Evolutionary conservation across 2,797 vertebrate species (phyloP), one percentile per base, ranked within the genome.

Genomic region (Gobionotothen gibberifrons): DNA sequence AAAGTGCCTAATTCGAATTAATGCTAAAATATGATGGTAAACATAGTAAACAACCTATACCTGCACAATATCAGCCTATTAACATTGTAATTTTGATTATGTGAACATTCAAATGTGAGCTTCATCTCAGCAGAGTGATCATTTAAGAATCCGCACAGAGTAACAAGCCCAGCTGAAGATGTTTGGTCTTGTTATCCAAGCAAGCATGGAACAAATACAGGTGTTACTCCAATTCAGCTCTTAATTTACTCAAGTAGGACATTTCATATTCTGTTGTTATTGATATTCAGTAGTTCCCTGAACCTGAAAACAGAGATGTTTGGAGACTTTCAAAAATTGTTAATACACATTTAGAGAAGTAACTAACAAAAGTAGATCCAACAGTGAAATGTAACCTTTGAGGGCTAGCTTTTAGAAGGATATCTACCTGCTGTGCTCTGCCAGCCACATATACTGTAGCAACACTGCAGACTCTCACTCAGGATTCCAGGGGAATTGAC

Each of bases 401-500:
- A 59, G 57, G 29, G 19, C n/a, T 0, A 0, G 42, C 8, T 16
- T 32, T 83, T 71, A 80, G 55, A 87, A 89, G 73, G 76, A 83
- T 77, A 72, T 44, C 51, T 56, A 75, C 48, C 65, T 15, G 16
- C 43, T 49, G 60, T 36, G 71, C 78, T 82, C 65, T n/a, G 57
- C 43, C 42, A 82, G 79, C 82, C 85, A 84, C 77, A 59, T 59
- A 71, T 81, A n/a, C n/a, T n/a, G n/a, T n/a, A 78, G 61, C 79
- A 62, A 72, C 71, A 19, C 22, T 4, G 66, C 78, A 74, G 59
- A 78, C 56, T 26, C 55, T 73, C 86, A 82, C 66, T 17, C 69
- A 85, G 88, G 87, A 91, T 72, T 84, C 48, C 32, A 39, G 74
- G 77, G 78, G 90, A 91, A 92, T 91, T 90, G 90, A 88, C 87